Evolutionary conservation across 2,797 vertebrate genomes (phyloP).

Genomic region (Anas capensis): DNA sequence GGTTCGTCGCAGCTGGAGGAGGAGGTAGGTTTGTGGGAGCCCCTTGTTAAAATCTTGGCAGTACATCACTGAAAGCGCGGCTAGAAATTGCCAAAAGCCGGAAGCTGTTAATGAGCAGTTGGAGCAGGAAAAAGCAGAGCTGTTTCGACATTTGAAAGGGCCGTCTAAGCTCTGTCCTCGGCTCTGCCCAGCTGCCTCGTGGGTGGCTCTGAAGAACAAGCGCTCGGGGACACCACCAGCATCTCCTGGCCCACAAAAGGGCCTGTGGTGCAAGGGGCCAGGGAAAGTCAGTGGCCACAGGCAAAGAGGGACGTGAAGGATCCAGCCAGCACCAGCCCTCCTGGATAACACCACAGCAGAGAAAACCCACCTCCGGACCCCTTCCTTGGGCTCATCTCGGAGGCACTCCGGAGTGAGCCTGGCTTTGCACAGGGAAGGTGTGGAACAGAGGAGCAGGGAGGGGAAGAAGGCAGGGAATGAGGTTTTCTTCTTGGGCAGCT

Average conservation of each 20-base stretch:
- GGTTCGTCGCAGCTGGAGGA: neutral
- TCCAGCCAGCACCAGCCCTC: neutral
- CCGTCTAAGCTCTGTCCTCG: neutral
- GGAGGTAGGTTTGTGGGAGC: conserved; percentile 27
- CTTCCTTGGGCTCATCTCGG: neutral
- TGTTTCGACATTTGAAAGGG: neutral
- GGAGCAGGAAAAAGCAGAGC: conserved; percentile 9
- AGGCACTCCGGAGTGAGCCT: accelerated
- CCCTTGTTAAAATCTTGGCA: conserved; percentile 51
- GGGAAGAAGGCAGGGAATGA: neutral
- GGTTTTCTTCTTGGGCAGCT: neutral
- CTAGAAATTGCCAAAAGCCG: neutral
- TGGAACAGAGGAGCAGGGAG: neutral
- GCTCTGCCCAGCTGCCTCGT: neutral
- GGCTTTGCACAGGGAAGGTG: neutral
- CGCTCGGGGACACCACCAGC: neutral
- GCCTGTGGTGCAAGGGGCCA: neutral
- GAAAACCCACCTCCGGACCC: accelerated
- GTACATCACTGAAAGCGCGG: conserved; percentile 3
- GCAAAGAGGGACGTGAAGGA: neutral
- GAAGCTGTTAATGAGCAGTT: conserved; percentile 17
- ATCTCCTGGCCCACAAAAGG: neutral
- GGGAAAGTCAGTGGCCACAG: accelerated
- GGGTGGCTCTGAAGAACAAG: neutral
- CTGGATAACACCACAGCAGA: neutral